Percentiles rank a stretch among this genome's conserved stretches.
These are phyloP conservation scores for Chloroclystis v-ata DNA, from an alignment of 2,888 invertebrate genomes.

Conservation along the genomic window DNA sequence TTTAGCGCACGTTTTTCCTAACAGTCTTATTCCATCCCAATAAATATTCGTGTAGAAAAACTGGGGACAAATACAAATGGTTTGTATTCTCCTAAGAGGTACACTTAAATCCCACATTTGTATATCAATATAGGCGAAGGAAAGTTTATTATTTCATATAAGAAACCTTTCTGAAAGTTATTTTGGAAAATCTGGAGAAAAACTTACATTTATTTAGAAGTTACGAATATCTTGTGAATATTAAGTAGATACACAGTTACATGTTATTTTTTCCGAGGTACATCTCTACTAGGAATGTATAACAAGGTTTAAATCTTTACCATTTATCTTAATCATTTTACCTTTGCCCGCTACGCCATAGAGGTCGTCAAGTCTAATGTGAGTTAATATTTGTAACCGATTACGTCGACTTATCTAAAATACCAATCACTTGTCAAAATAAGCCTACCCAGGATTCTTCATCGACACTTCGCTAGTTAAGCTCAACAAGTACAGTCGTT, in stretches of 20 bases:
- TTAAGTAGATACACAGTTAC: no score
- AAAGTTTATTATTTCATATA: slow-evolving; percentile 10
- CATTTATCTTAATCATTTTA: no score
- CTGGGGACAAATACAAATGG: slow-evolving; percentile 33
- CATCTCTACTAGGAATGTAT: no score
- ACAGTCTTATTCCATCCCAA: slow-evolving; percentile 22
- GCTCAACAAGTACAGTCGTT: slow-evolving; percentile 41
- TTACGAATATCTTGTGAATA: neutral
- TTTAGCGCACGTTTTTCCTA: slow-evolving; percentile 14
- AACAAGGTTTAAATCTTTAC: no score
- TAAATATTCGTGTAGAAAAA: slow-evolving; percentile 32
- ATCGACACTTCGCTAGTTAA: slow-evolving; percentile 13
- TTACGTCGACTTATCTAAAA: no score
- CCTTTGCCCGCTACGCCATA: no score
- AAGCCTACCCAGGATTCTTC: slow-evolving; percentile 17
- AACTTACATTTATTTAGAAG: neutral
- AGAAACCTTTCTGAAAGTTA: slow-evolving; percentile 3
- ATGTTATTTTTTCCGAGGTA: no score
- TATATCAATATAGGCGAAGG: slow-evolving; percentile 8
- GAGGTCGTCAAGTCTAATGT: no score
- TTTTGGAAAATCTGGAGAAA: neutral
- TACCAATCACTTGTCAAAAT: slow-evolving; percentile 24
- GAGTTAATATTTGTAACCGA: no score
- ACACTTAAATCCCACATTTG: slow-evolving; percentile 30
- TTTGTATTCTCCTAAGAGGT: slow-evolving; percentile 26